Evolutionary conservation across 1,140 invertebrate species (phyloP).

Genomic region (Dinoponera quadriceps): DNA sequence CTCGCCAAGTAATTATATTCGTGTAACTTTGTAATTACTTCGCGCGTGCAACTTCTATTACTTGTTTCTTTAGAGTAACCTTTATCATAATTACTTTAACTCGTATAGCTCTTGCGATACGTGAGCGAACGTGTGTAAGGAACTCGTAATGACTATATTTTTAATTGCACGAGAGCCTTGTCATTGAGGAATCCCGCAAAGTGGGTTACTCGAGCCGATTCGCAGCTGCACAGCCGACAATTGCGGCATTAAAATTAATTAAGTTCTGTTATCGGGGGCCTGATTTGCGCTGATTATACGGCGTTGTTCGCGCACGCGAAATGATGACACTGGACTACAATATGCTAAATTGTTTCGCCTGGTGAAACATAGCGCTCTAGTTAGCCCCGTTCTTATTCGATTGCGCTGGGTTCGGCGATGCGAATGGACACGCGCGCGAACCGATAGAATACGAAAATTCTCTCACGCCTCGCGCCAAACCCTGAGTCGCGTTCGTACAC

Average conservation of each 20-base stretch:
- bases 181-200: not conserved
- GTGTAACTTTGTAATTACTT: no score
- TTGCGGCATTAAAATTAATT: conserved; percentile 46
- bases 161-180: not conserved
- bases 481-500: no score
- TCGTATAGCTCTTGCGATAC: not conserved
- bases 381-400: not conserved
- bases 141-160: not conserved
- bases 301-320: conserved; percentile 14
- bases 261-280: not conserved
- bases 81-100: no score
- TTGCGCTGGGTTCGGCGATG: not conserved
- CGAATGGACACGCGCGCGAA: not conserved
- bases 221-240: conserved; percentile 2
- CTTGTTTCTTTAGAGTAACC: no score
- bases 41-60: no score
- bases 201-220: conserved; percentile 29
- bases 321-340: conserved; percentile 31
- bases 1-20: no score
- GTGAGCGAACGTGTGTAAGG: not conserved
- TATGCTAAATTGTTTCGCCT: not conserved
- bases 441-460: not conserved
- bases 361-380: not conserved
- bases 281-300: conserved; percentile 20
- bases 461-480: no score